Base-by-base conservation (phyloP, 2,113 vertebrate genomes). In the Lethenteron reissneri region DNA sequence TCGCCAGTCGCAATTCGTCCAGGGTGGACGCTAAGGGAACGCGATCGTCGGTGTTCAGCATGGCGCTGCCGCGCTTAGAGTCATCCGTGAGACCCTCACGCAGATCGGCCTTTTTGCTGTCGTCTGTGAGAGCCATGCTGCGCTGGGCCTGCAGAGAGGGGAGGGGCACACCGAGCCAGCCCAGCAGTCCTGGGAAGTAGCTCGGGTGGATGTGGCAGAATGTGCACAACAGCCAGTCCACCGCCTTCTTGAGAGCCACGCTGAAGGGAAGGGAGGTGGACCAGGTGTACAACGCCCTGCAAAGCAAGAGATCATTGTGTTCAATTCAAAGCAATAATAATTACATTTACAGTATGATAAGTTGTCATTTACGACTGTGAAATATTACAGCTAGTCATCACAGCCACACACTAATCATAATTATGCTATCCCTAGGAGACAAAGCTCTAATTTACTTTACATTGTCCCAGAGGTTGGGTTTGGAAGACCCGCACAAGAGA, bases 201-300 rank as follows among this genome's bases (percentile, higher is more conserved):
- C 81, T 88, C 14, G 94, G 94, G 76, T 99, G 92, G 76, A 99
- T 87, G 79, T 97, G 88, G 76, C 94, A 97, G 86, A 97, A 91
- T 8, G 94, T 92, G 76, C 92, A 99, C 73, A 99, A 86, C 68
- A 99, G 82, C 79, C 94, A 95, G 78, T 99, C 94, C 76, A 99
- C 92, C 1, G 94, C 90, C 79, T 97, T 97, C 83, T 99, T 97
- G 81, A 99, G 83, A 76, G 95, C 90, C 78, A 95, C 82, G 82
- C 88, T 95, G 77, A 87, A 92, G 0, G 91, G 85, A 80, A 99
- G 83, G 57, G 90, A 94, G 91, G 96, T 97, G 75, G 94, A 97
- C 94, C 94, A 97, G 79, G 85, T 90, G 77, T 87, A 96, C 74
- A 99, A 80, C 56, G 90, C 83, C 80, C 94, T 99, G 75, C 1